phyloP scores from a whole-genome alignment of 2,888 invertebrate species.

The Bimastos eiseni region DNA sequence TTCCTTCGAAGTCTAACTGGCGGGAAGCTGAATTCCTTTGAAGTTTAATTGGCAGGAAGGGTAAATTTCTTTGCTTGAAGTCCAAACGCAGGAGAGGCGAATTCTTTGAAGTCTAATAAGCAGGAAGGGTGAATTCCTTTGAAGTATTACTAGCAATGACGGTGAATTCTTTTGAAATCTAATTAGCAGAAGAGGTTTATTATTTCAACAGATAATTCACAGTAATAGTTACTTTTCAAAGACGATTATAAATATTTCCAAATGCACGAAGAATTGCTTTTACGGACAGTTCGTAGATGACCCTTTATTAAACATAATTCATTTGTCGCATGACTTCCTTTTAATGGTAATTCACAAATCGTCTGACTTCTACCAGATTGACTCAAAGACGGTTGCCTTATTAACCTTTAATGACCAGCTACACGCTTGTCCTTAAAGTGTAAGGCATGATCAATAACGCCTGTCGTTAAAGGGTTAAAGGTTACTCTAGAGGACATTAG shows the following conservation, averaged over 20 bases:
- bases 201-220: too few species aligned
- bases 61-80: not conserved
- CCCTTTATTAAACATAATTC: too few species aligned
- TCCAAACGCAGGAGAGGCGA: not conserved
- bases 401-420: too few species aligned
- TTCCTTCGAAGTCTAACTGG: not conserved
- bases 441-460: too few species aligned
- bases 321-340: not conserved
- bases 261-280: too few species aligned
- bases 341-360: not conserved
- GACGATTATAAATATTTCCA: too few species aligned
- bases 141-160: too few species aligned
- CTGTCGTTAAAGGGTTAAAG: too few species aligned
- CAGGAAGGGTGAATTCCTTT: not conserved
- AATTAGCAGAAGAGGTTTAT: not conserved
- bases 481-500: not conserved
- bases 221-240: too few species aligned
- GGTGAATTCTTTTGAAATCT: not conserved
- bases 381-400: not conserved
- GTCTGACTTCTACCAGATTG: not conserved
- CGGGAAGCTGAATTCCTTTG: not conserved
- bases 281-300: too few species aligned
- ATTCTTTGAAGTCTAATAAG: too few species aligned
- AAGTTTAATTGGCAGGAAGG: not conserved
- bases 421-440: too few species aligned